Evolutionary conservation across 2,797 vertebrate species (phyloP).

Genomic region (Salmo trutta): DNA sequence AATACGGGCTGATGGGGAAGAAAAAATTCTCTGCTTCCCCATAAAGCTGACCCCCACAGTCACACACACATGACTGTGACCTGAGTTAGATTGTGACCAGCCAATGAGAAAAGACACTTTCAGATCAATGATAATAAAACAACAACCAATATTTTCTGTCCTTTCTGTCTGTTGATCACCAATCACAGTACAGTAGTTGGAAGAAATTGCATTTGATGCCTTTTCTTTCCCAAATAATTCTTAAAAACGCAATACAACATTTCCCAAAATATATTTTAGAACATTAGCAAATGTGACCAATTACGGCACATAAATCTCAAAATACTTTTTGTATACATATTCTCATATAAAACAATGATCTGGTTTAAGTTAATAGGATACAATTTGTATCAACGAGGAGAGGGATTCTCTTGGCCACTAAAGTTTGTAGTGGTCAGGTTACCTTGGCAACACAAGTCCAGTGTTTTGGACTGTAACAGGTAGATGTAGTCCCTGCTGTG

Average conservation of each 20-base stretch:
- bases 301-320: constrained; percentile 43
- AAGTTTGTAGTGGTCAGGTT: constrained; percentile 67
- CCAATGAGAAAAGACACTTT: neutral
- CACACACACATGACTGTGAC: neutral
- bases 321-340: constrained; percentile 60
- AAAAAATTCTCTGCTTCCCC: neutral
- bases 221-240: constrained; percentile 14
- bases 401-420: constrained; percentile 82
- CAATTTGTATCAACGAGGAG: constrained; percentile 98
- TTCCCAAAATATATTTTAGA: constrained; percentile 38
- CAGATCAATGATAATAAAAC: constrained; percentile 22
- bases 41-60: neutral
- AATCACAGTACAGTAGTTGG: neutral
- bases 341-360: constrained; percentile 73
- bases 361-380: constrained; percentile 85
- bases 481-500: neutral
- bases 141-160: constrained; percentile 3
- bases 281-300: constrained; percentile 26
- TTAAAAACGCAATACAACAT: constrained; percentile 9
- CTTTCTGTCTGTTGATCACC: neutral
- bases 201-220: constrained; percentile 39
- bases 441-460: no score
- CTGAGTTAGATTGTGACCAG: neutral
- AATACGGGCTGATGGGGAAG: neutral
- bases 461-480: neutral